Conservation (phyloP, 2,797 vertebrate species). For the Psittacula echo region DNA sequence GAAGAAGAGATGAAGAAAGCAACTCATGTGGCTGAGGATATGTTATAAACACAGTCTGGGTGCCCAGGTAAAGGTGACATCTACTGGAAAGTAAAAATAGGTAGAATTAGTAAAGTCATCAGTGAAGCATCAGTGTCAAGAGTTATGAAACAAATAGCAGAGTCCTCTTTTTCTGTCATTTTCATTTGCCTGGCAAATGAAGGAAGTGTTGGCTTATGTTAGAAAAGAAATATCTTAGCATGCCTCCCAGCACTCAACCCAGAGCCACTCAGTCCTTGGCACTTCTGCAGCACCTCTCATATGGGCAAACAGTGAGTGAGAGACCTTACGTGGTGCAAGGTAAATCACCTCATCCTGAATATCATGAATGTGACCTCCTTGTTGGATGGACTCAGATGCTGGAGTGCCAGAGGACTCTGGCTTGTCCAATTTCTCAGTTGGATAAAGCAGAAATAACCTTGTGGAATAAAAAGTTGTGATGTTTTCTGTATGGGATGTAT, state of each 20-base stretch:
- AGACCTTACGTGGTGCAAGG: neutral
- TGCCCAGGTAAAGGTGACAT: neutral
- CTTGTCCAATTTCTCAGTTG: neutral
- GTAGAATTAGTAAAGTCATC: neutral
- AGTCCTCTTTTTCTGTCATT: neutral
- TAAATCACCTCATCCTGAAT: neutral
- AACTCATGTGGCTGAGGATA: neutral
- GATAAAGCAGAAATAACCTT: neutral
- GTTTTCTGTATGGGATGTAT: neutral
- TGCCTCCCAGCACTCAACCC: neutral
- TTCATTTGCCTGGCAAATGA: neutral
- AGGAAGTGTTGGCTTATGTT: neutral
- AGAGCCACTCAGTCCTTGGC: neutral
- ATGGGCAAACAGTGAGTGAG: neutral
- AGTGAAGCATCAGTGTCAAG: neutral
- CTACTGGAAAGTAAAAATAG: neutral
- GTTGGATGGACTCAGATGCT: neutral
- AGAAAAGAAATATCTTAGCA: neutral
- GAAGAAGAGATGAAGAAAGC: neutral
- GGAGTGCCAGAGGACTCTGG: neutral
- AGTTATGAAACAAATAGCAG: neutral
- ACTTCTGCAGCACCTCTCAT: neutral
- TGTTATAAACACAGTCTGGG: neutral
- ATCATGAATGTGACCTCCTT: accelerated
- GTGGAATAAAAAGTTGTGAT: neutral